These are phyloP conservation scores for Argyra leucocephala DNA, from an alignment of 2,888 invertebrate genomes.

Conservation along the genomic window DNA sequence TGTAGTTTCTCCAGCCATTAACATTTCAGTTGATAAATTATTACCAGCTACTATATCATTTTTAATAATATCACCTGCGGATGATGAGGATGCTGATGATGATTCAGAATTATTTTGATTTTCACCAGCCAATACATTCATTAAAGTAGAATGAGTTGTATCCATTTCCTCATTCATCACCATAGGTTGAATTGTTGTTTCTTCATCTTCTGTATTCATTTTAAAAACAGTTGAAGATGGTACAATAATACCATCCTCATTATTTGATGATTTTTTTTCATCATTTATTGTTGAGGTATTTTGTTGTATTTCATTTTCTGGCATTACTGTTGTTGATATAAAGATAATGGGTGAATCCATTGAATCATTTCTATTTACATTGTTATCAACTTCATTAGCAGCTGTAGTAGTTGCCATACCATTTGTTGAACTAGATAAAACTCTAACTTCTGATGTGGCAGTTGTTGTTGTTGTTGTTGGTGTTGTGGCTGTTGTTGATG, in stretches of 20 bases:
- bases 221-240: not conserved
- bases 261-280: not conserved
- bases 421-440: conserved; percentile 9
- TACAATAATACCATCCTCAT: not conserved
- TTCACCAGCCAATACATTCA: not conserved
- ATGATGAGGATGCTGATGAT: not conserved
- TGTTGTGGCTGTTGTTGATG: conserved; percentile 4
- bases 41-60: not conserved
- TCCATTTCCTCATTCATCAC: not conserved
- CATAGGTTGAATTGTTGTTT: not conserved
- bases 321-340: not conserved
- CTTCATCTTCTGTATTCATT: not conserved
- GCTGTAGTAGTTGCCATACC: conserved; percentile 22
- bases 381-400: conserved; percentile 16
- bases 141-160: not conserved
- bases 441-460: not conserved
- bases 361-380: conserved; percentile 25
- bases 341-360: not conserved
- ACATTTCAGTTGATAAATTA: not conserved
- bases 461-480: conserved; percentile 9
- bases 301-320: not conserved
- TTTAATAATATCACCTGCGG: not conserved
- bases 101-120: not conserved
- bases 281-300: not conserved
- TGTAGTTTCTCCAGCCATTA: not conserved